A percentile compares a stretch with the other conserved stretches of the same genome.
Evolutionary conservation across 2,113 vertebrate genomes (phyloP).

Genomic region (Tragelaphus strepsiceros): DNA sequence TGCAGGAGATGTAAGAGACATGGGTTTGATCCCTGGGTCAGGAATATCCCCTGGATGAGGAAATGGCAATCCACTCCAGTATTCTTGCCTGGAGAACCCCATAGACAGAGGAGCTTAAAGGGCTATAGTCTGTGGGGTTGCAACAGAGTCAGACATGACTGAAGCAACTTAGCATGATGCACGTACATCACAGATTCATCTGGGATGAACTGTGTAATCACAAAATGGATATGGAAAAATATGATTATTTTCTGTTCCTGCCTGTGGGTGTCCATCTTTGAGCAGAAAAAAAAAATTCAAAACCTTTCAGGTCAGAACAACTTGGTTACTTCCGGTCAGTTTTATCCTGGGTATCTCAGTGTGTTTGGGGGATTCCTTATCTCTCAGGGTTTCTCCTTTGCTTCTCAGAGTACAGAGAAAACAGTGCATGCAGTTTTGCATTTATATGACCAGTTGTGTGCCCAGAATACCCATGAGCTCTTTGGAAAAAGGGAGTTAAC

Average conservation of each 20-base stretch:
- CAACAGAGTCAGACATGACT: background rate
- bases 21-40: background rate
- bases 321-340: background rate
- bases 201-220: background rate
- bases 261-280: background rate
- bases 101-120: background rate
- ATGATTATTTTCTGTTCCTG: background rate
- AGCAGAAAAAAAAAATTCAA: background rate
- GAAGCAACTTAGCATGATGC: background rate
- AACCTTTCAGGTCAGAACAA: background rate
- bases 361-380: background rate
- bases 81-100: background rate
- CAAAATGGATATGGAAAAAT: background rate
- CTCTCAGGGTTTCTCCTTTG: background rate
- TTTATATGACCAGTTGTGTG: background rate
- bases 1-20: background rate
- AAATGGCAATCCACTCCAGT: background rate
- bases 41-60: background rate
- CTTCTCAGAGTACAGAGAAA: background rate
- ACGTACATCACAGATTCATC: background rate
- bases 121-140: background rate
- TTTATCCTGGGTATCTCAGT: no score
- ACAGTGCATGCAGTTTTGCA: accelerated
- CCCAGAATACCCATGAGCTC: background rate
- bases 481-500: background rate